Base-by-base conservation (phyloP, 1,140 invertebrate genomes). In the Gryon sp. region DNA sequence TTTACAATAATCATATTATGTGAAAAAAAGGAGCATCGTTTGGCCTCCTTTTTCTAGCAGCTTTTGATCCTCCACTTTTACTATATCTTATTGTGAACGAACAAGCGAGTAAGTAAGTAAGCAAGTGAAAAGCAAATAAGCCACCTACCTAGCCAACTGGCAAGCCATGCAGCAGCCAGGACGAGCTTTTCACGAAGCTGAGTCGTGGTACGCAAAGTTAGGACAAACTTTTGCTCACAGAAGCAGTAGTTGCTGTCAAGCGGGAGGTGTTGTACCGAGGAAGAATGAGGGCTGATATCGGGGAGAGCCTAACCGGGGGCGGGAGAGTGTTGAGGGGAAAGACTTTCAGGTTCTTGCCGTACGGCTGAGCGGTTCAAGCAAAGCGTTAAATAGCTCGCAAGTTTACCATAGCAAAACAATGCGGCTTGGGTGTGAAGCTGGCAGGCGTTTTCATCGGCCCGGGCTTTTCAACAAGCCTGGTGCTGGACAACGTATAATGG, bases 381-480 rank as follows among this genome's bases (percentile, higher is more conserved):
- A 85, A 78, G 85, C 85, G 83, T 85, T 87, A 85, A 88, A 87
- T 86, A 84, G 83, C 86, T 86, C 52, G 82, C 82, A 86, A 88
- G 83, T 87, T 87, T 83, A 68, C 66, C 62, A 55, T 69, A 55
- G 82, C 80, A 84, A 85, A 85, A 86, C 85, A 87, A 85, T 86
- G 80, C 80, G 81, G 80, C 72, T 43, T 78, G 79, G 80, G 84
- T 83, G 83, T 83, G 82, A 85, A 83, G 76, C 79, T 82, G 78
- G 76, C 78, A 77, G 73, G 40, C 78, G 77, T 63, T 78, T 77
- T 45, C 59, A 52, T 53, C 9, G 30, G 19, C 15, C 20, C 30
- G 34, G 26, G 80, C 60, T 83, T 81, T 62, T 60, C 62, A 70
- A 74, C 63, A 83, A 52, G 59, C 41, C 28, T 26, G 16, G 38